Evolutionary conservation across 2,113 vertebrate species (phyloP).

Genomic region (Festucalex cinctus): DNA sequence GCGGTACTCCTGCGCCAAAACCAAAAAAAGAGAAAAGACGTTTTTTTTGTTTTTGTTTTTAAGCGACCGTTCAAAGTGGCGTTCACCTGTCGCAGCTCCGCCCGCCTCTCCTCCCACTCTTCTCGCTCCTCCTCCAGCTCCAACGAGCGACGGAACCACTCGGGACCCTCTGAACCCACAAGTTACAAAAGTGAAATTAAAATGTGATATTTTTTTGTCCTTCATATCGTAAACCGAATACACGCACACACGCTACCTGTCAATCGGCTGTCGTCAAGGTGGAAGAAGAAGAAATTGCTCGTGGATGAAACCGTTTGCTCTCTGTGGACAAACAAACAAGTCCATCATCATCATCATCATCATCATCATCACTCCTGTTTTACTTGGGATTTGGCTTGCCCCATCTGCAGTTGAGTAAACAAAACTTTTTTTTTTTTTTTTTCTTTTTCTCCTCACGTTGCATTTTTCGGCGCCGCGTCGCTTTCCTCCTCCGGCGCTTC

Average conservation of each 20-base stretch:
- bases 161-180: slow-evolving; percentile 70
- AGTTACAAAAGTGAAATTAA: too few species aligned
- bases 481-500: slow-evolving; percentile 32
- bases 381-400: background rate
- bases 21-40: background rate
- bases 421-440: background rate
- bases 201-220: too few species aligned
- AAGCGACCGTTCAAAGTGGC: background rate
- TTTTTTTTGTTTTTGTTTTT: background rate
- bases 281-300: slow-evolving; percentile 82
- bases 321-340: slow-evolving; percentile 52
- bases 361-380: background rate
- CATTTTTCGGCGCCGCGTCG: slow-evolving; percentile 7
- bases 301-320: slow-evolving; percentile 30
- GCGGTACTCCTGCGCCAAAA: slow-evolving; percentile 76
- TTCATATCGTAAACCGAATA: too few species aligned
- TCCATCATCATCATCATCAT: background rate
- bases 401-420: too few species aligned
- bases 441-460: slow-evolving; percentile 68
- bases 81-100: slow-evolving; percentile 54
- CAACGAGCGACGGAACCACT: slow-evolving; percentile 74
- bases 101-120: slow-evolving; percentile 79
- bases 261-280: slow-evolving; percentile 76
- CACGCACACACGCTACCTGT: slow-evolving; percentile 64
- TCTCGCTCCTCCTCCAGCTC: slow-evolving; percentile 73